Base-by-base conservation (phyloP, 2,113 vertebrate species). In the Tragelaphus imberbis region DNA sequence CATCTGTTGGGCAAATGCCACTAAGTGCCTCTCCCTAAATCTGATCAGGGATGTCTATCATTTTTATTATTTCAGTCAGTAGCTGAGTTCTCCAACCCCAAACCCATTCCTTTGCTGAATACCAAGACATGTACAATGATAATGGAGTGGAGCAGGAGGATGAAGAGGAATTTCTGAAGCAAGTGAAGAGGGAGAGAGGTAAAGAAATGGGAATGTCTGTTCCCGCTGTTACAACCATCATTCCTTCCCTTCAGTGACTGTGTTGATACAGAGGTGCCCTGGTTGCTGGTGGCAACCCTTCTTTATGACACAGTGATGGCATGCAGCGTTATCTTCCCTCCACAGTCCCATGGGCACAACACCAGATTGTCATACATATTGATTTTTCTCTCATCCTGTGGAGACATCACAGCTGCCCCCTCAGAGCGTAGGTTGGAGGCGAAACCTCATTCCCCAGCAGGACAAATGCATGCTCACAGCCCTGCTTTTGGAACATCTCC, bases 301-400 rank as follows among this genome's bases (percentile, higher is more conserved):
- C 27, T 88, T 71, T 95, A 80, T 58, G 65, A 61, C 90, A 90
- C 28, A 15, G 49, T n/a, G n/a, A 85, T 77, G 14, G 56, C 68
- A 77, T 44, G 8, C 71, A 77, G 55, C 19, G 21, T 59, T 59
- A 85, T 87, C 91, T 91, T 96, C 40, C 56, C n/a, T 97, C 55
- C 13, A 0, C 92, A 92, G 87, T 85, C 85, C 75, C 88, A 28
- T 85, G 97, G 96, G 90, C 90, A 89, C 68, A 86, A 80, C 94
- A 97, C 95, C 97, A 98, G 97, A 98, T 96, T 98, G 96, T 51
- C 59, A 95, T 97, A 97, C 95, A 98, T 98, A 97, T 68, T 98
- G 97, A 97, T 97, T 95, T 96, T 91, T 96, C 88, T 94, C 58
- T 93, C 90, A 94, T 92, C 53, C 80, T 75, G 33, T 97, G 2